Percentiles rank a stretch among this genome's conserved stretches.
Evolutionary conservation across 2,113 vertebrate genomes (phyloP).

Genomic region (Silurus asotus): DNA sequence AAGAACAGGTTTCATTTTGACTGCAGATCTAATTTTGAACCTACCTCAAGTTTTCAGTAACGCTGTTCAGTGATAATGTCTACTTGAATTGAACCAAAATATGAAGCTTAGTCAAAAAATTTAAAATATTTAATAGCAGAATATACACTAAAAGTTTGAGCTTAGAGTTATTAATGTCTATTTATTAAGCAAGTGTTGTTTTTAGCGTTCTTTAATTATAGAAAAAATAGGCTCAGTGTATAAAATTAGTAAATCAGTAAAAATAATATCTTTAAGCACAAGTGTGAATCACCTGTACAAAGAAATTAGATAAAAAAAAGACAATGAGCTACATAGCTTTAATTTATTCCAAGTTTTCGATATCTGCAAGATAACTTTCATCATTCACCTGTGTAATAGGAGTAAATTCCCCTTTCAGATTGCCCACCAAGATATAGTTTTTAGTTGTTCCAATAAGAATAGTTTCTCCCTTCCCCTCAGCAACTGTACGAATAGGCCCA

Average conservation of each 20-base stretch:
- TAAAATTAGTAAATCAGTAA: neutral
- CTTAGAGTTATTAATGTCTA: neutral
- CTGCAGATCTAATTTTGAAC: neutral
- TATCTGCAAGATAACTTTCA: neutral
- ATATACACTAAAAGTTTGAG: neutral
- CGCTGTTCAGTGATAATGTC: neutral
- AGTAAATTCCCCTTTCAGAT: conserved; percentile 84
- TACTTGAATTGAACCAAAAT: neutral
- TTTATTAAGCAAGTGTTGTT: neutral
- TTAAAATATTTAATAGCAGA: neutral
- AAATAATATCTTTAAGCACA: neutral
- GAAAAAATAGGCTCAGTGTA: neutral
- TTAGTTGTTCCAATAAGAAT: conserved; percentile 94
- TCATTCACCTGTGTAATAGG: conserved; percentile 89
- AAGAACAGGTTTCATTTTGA: no score
- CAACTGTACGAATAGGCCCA: conserved; percentile 91
- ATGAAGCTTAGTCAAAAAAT: neutral
- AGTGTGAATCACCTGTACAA: neutral
- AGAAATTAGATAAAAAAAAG: neutral
- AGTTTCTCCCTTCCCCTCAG: conserved; percentile 87
- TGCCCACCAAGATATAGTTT: conserved; percentile 91
- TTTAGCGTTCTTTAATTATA: neutral
- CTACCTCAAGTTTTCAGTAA: neutral
- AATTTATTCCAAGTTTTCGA: neutral
- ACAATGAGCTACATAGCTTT: neutral